These are phyloP conservation scores for Sycophila sp. DNA, from an alignment of 1,140 invertebrate species.

Conservation along the genomic window DNA sequence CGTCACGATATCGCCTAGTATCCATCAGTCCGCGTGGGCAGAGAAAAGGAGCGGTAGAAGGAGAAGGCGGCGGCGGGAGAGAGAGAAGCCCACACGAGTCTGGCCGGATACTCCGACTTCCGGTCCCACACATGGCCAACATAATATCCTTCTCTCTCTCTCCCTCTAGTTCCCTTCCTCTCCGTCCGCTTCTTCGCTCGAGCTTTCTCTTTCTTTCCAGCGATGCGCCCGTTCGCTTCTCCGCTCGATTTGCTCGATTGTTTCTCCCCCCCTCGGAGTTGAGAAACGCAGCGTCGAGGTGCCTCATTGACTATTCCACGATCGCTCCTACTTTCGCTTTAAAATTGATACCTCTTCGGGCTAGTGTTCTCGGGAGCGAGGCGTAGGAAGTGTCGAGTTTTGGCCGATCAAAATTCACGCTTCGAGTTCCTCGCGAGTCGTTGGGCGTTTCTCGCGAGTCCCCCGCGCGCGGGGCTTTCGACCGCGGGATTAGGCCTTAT, in stretches of 20 bases:
- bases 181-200: not conserved
- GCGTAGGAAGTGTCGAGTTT: too few relatives aligned
- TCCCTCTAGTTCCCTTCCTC: constrained; percentile 27
- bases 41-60: constrained; percentile 34
- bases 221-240: not conserved
- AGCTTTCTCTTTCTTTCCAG: constrained; percentile 35
- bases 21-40: constrained; percentile 47
- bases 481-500: too few relatives aligned
- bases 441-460: too few relatives aligned
- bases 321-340: too few relatives aligned
- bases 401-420: too few relatives aligned
- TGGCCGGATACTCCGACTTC: constrained; percentile 67
- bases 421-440: not conserved
- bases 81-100: constrained; percentile 67
- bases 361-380: too few relatives aligned
- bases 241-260: not conserved
- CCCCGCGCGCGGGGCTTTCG: too few relatives aligned
- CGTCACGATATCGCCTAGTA: constrained; percentile 47
- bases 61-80: constrained; percentile 39
- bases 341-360: too few relatives aligned
- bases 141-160: constrained; percentile 48
- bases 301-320: too few relatives aligned
- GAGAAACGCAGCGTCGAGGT: too few relatives aligned
- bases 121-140: constrained; percentile 65
- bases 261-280: too few relatives aligned